Evolutionary conservation across 2,888 invertebrate genomes (phyloP), one percentile per base, ranked within the genome.

Genomic region (Parnassius smintheus): DNA sequence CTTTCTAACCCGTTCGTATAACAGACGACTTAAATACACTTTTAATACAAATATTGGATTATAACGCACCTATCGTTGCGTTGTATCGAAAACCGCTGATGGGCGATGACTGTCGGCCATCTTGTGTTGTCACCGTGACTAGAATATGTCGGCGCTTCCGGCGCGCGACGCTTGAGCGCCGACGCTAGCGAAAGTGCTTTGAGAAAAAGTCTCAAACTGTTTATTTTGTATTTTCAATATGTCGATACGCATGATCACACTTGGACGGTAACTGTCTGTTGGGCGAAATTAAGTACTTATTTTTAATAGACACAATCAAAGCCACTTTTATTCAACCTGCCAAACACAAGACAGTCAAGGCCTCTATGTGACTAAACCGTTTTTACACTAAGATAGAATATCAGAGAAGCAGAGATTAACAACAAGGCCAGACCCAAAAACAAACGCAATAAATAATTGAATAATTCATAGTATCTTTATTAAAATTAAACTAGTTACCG

Each of bases 81-180:
- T 1, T 49, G 49, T 49, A 49, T 49, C 49, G 13, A 13, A 25
- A 57, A 70, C 63, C 51, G 75, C 75, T 74, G 74, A 74, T 65
- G 49, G 64, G 61, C 55, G 68, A 73, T 74, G 74, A 75, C 72
- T 65, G 66, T 69, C 69, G 45, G 72, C 74, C 75, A 73, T 75
- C 61, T 74, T 72, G 71, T 72, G 68, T 64, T 70, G 75, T 75
- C 75, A 74, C 61, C 61, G 68, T 74, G 73, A 74, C 69, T 55
- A 10, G 57, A 62, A 59, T 1, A 59, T 59, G 59, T 59, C 59
- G 53, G 54, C 59, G 42, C 57, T 57, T 53, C 48, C 59, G 59
- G 59, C 49, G 46, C 49, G 49, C 49, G 49, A 13, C 18, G 49
- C 49, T 9, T n/a, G 46, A 46, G 11, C 46, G 46, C 46, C 46